Evolutionary conservation across 2,797 vertebrate genomes (phyloP).

Genomic region (Sciurus carolinensis): DNA sequence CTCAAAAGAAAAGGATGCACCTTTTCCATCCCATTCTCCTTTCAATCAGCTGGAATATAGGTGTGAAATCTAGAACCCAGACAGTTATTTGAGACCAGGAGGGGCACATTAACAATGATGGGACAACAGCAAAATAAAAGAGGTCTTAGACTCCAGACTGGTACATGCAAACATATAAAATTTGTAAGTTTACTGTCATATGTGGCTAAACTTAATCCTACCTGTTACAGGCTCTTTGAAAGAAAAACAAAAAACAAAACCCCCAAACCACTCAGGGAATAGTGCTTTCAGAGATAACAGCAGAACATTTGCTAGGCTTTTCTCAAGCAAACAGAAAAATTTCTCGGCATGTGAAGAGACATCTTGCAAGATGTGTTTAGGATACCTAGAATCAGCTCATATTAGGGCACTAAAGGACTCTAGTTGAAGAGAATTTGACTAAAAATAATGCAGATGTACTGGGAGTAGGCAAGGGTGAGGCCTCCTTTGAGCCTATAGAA

Average conservation of each 20-base stretch:
- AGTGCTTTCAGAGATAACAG: constrained; percentile 4
- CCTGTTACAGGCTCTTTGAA: neutral
- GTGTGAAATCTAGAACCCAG: neutral
- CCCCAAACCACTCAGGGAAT: neutral
- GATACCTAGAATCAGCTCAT: neutral
- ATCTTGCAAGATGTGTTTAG: constrained; percentile 23
- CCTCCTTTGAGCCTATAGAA: neutral
- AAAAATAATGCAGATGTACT: neutral
- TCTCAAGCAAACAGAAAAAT: neutral
- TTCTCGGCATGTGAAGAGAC: neutral
- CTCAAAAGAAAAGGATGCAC: neutral
- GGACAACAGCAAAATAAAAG: neutral
- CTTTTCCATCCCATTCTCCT: neutral
- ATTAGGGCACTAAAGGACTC: neutral
- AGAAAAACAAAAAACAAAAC: neutral
- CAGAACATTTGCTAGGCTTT: constrained; percentile 7
- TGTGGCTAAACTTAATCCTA: constrained; percentile 53
- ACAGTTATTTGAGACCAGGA: neutral
- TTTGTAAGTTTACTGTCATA: neutral
- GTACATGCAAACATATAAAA: neutral
- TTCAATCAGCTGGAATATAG: neutral
- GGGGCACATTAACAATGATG: neutral
- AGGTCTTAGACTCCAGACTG: neutral
- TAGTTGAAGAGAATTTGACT: neutral
- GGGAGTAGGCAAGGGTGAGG: too few species aligned